phyloP scores from a whole-genome alignment of 2,888 invertebrate genomes.

The Chloromyia formosa region DNA sequence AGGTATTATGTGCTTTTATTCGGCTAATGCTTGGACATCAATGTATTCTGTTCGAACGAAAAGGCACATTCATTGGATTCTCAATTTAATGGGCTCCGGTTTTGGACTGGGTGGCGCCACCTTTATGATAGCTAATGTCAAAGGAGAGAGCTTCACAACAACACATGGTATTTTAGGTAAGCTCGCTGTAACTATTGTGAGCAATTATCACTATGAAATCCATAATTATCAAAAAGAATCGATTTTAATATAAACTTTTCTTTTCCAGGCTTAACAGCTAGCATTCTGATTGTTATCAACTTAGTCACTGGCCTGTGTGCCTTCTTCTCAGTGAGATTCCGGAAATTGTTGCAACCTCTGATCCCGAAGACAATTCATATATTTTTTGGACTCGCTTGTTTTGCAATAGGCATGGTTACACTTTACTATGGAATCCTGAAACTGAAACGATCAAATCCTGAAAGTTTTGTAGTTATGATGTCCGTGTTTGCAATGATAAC shows the following conservation, averaged over 20 bases:
- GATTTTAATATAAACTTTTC: not conserved
- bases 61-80: conserved; percentile 54
- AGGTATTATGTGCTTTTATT: conserved; percentile 62
- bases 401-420: not conserved
- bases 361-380: conserved; percentile 6
- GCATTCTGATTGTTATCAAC: not conserved
- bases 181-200: conserved; percentile 39
- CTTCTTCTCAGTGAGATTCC: not conserved
- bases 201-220: not conserved
- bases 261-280: conserved; percentile 10
- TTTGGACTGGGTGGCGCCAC: conserved; percentile 57
- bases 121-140: conserved; percentile 56
- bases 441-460: not conserved
- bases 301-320: not conserved
- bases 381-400: not conserved
- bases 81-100: conserved; percentile 58
- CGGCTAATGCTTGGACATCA: conserved; percentile 56
- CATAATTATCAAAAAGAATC: not conserved
- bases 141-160: conserved; percentile 58
- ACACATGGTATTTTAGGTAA: conserved; percentile 59
- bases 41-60: not conserved
- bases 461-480: not conserved
- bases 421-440: not conserved
- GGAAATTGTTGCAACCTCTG: not conserved
- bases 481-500: not conserved